Evolutionary conservation across 2,797 vertebrate species (phyloP), one percentile per base, ranked within the genome.

Genomic region (Yasuhikotakia modesta): DNA sequence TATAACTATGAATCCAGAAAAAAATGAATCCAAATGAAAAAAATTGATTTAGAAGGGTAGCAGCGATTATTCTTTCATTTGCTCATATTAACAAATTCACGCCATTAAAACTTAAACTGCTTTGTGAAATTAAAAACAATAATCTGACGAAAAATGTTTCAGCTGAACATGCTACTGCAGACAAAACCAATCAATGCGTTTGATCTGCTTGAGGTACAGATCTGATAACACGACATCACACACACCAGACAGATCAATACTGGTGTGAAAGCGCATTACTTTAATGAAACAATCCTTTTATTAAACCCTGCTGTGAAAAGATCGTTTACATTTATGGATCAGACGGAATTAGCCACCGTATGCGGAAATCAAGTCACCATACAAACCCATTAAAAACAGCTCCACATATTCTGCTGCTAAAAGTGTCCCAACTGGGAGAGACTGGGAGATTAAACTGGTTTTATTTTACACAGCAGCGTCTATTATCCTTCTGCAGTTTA

Each of bases 261-360:
- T 70, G 5, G 60, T 67, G 64, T 77, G 81, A 73, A 81, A 83
- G 81, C 81, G 17, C 73, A 70, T 79, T 83, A 82, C 80, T 82
- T 67, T 83, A 85, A 83, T 85, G 76, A 85, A 85, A 83, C 83
- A 81, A 82, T 81, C 72, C 81, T 81, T 76, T 76, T 83, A 81
- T 79, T 83, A 79, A 81, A 83, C 35, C 82, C 65, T 73, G 81
- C 57, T 65, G 68, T 0, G 68, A 55, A 73, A 76, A 73, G 32
- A 69, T 79, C 57, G 79, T 70, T 78, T 79, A 74, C 60, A 63
- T 48, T 66, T 83, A 83, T 83, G 66, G 83, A 85, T 57, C 78
- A 10, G 2, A 22, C 1, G 12, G 10, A 53, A 22, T 55, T 14
- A 58, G 70, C 52, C 22, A 24, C 76, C 52, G 57, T 30, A 24